Base-by-base conservation (phyloP, 1,140 invertebrate genomes). In the Galendromus occidentalis region DNA sequence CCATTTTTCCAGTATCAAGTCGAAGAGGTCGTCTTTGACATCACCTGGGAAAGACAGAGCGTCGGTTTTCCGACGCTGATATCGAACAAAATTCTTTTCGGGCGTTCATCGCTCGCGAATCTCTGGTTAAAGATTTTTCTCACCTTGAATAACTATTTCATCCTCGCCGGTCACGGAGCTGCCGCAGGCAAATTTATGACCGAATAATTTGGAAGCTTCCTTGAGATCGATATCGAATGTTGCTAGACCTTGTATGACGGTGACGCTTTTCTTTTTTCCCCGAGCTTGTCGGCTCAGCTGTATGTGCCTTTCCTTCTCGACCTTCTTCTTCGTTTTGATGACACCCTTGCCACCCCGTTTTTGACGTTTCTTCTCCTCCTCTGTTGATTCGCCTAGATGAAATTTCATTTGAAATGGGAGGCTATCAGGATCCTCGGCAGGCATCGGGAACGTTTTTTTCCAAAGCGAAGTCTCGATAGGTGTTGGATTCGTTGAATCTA, bases 211-310 rank as follows among this genome's bases (percentile, higher is more conserved):
- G 45, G 91, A 86, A 64, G 96, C 96, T 67, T 91, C 87, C 79
- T 98, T 98, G 51, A 98, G 77, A 78, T 99, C 94, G 75, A 99
- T 95, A 74, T 90, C 89, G 80, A 91, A 94, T 69, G 88, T 88
- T 74, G 84, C 88, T 42, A 92, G 76, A 45, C 83, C 83, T 65
- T 77, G 79, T 33, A 84, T 75, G 22, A 83, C 78, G 1, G 95
- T 99, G 0, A 98, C 92, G 63, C 87, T 94, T 81, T 98, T 98
- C 82, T 97, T 98, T 74, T 98, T 98, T 63, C 94, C 94, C 71
- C 95, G 81, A 17, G 91, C 89, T 39, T 59, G 51, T 74, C 91
- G 82, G 1, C 87, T 93, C 12, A 97, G 80, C 71, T 84, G 77
- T 42, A 85, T 79, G 76, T 86, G 82, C 72, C 88, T 86, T 47